A percentile compares a stretch with the other conserved stretches of the same genome.
Evolutionary conservation across 1,140 invertebrate genomes (phyloP).

Genomic region (Plectus sambesii): DNA sequence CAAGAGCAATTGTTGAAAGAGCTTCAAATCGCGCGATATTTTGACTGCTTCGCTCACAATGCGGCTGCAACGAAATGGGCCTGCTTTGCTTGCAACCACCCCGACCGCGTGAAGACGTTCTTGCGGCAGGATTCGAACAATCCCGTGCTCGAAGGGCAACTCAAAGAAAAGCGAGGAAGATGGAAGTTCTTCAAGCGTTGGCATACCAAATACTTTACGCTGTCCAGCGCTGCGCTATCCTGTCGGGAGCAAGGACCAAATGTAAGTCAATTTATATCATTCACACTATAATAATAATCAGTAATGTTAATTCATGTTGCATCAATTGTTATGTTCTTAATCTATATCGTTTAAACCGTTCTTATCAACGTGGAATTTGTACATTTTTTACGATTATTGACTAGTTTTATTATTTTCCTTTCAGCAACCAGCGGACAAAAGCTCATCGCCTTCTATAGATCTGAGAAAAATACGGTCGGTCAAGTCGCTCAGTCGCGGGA

Average conservation of each 20-base stretch:
- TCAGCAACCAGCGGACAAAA: constrained; percentile 40
- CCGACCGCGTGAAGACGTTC: constrained; percentile 61
- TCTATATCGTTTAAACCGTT: no score
- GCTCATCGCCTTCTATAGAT: constrained; percentile 57
- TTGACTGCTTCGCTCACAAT: constrained; percentile 77
- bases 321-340: no score
- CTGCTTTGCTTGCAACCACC: constrained; percentile 79
- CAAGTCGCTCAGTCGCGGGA: constrained; percentile 62
- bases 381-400: no score
- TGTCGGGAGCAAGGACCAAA: no score
- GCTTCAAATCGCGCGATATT: constrained; percentile 69
- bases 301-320: no score
- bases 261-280: no score
- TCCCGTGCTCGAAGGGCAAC: constrained; percentile 61
- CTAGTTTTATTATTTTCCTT: no score
- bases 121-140: constrained; percentile 3
- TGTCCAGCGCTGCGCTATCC: constrained; percentile 75
- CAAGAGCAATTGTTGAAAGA: constrained; percentile 72
- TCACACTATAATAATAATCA: no score
- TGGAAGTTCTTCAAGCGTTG: constrained; percentile 79
- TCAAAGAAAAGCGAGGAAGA: constrained; percentile 86
- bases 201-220: constrained; percentile 80
- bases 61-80: constrained; percentile 59
- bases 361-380: neutral
- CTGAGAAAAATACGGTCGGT: constrained; percentile 82